These are phyloP conservation scores for Neoascia interrupta DNA, from an alignment of 2,888 invertebrate genomes.

Conservation along the genomic window DNA sequence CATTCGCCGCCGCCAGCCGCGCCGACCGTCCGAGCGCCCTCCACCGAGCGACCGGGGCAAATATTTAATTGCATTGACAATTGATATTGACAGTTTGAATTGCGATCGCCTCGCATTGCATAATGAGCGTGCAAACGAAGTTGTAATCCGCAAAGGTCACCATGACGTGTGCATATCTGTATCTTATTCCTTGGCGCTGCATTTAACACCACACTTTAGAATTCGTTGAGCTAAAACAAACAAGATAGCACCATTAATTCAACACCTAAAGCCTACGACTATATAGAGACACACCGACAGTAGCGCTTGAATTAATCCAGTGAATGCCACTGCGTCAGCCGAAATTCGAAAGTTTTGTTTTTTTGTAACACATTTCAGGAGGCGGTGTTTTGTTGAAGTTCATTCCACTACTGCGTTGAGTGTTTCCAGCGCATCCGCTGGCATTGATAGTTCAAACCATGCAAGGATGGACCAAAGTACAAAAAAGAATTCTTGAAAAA, in stretches of 20 bases:
- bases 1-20: not conserved
- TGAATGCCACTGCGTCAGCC: constrained; percentile 5
- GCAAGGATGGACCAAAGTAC: no score
- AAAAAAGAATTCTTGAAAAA: constrained; percentile 3
- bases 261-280: no score
- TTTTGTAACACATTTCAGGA: no score
- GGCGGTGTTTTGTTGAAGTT: constrained; percentile 32
- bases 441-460: not conserved
- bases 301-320: constrained; percentile 16
- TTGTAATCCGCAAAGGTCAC: constrained; percentile 42
- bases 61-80: constrained; percentile 59
- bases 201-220: constrained; percentile 21
- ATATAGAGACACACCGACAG: not conserved
- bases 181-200: no score
- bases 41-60: constrained; percentile 26
- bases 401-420: no score
- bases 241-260: not conserved
- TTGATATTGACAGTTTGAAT: constrained; percentile 52
- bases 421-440: constrained; percentile 11
- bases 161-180: constrained; percentile 40
- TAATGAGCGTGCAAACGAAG: constrained; percentile 25
- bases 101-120: constrained; percentile 40
- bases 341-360: constrained; percentile 44
- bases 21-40: constrained; percentile 13
- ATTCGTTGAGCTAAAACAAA: not conserved